Evolutionary conservation across 2,113 vertebrate species (phyloP), one percentile per base, ranked within the genome.

Genomic region (Actenoides hombroni): DNA sequence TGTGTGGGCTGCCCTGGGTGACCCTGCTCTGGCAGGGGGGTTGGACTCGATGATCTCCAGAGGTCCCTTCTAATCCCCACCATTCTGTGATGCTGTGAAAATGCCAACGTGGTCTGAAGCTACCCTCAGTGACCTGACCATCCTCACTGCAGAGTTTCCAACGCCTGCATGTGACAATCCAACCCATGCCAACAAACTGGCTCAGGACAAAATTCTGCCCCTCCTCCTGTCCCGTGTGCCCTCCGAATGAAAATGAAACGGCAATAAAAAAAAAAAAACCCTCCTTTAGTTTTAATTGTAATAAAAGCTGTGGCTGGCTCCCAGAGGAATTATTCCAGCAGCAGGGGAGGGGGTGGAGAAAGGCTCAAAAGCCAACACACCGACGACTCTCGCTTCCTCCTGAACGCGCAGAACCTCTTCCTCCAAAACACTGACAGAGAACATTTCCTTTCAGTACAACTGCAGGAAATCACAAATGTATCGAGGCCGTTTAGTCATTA

Each of bases 371-470:
- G 48, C 68, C 83, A 95, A 90, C 23, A 91, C 16, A 88, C 13
- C 70, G 20, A 63, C 1, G 2, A 21, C 4, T 1, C 17, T 75
- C 9, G 5, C 42, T 97, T 93, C 85, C 59, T 48, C 67, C 44
- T 44, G 33, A 65, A 91, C 2, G 4, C 0, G 0, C 37, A 77
- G 37, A 79, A 74, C 25, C 33, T 93, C 42, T 94, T 95, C 87
- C 70, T 83, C 49, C 2, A 3, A 88, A 94, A 81, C 49, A 74
- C 39, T n/a, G n/a, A 64, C 13, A 71, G 44, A 70, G 33, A 83
- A 80, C 56, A 31, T 81, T 95, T 96, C 88, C 84, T 88, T 93
- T 84, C 42, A 75, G 54, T n/a, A 91, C 53, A 95, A 88, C 87
- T 75, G 60, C 54, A 95, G 92, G 88, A 97, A 95, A 95, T 49